Evolutionary conservation across 2,113 vertebrate species (phyloP), one percentile per base, ranked within the genome.

Genomic region (Orycteropus afer): DNA sequence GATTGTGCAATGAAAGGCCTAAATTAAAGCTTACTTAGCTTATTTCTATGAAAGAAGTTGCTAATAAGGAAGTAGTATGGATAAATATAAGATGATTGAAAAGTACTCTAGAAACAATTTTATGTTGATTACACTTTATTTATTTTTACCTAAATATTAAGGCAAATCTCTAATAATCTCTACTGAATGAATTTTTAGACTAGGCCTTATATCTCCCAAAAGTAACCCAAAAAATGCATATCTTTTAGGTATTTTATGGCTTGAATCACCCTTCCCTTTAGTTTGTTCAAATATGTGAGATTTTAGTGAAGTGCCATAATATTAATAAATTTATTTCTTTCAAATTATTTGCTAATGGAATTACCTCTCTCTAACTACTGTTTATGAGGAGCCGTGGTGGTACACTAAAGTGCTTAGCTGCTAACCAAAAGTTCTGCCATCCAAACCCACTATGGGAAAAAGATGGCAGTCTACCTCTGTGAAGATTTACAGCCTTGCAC

Each of bases 61-160:
- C 47, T 93, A 53, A 96, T 67, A 59, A 65, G 45, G 49, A 29
- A 74, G 14, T 63, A 45, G 0, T 85, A 2, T 88, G 17, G 12
- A 32, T 94, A 77, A 82, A 91, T 32, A 59, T 80, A 59, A n/a
- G 57, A 79, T 67, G 22, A 84, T 42, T 84, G 11, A 82, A 55
- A 95, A 55, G 1, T 82, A 45, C 18, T 90, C 22, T 57, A 55
- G 96, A 93, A 76, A 25, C 40, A 45, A 0, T 45, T 23, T 12
- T 34, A 15, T 89, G 40, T 78, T n/a, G n/a, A n/a, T n/a, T n/a
- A n/a, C 76, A 18, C 4, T 53, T 90, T 80, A 83, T 95, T 84
- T 49, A 34, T 90, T 93, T 95, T 90, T 80, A n/a, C n/a, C 10
- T 92, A 77, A 90, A 37, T 67, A n/a, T n/a, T 92, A 67, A 95